Evolutionary conservation across 1,140 invertebrate genomes (phyloP), one percentile per base, ranked within the genome.

Genomic region (Pectinophora gossypiella): DNA sequence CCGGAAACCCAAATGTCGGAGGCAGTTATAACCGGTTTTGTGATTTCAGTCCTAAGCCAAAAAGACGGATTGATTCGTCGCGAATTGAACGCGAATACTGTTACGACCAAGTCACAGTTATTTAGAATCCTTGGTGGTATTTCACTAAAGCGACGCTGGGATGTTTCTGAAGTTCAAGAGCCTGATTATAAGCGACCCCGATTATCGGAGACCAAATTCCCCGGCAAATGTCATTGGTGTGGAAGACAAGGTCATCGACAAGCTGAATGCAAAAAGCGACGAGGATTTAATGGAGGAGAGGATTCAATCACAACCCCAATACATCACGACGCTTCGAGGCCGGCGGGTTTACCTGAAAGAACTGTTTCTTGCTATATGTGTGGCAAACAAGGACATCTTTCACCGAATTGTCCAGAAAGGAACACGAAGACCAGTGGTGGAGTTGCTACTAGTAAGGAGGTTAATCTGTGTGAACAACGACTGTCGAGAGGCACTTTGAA

Each of bases 1-100:
- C 62, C 59, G 2, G 58, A 62, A 3, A 47, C 38, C 1, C 13
- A 20, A 27, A 58, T 68, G 54, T 38, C 42, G 21, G 62, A 68
- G 54, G 55, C 60, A 23, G 59, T 59, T 5, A 44, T 65, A 15
- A 65, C 66, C 10, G 66, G 66, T 13, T 69, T 69, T 40, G 62
- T 59, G 1, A 57, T 60, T 23, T 59, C 61, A 0, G 56, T 68
- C 0, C 20, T 68, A 6, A 56, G 48, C 42, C 52, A 68, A 15
- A 64, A 62, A 19, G 50, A 62, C 18, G 9, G 32, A n/a, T 4
- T 60, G 18, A 64, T 64, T 45, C 48, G 61, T 1, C 59, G 61
- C 2, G 59, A 68, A 32, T 35, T 68, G 12, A 60, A 48, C 9
- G 42, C 59, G 16, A 52, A 59, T 10, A 44, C 10, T 42, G 51